phyloP scores from a whole-genome alignment of 2,797 vertebrate genomes.

The Brachymystax lenok region DNA sequence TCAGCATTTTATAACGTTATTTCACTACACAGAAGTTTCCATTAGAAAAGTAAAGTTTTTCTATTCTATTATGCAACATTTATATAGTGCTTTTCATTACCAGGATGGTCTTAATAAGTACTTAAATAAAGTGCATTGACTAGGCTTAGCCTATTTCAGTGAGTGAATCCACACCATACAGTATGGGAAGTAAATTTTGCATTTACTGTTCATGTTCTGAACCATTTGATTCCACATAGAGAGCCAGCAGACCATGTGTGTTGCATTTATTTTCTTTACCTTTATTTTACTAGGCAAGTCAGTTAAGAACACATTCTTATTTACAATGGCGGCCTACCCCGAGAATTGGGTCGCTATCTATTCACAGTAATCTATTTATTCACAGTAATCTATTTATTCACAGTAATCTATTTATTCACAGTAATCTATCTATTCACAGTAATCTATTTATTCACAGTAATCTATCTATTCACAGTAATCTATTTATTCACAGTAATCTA shows the following conservation, averaged over 20 bases:
- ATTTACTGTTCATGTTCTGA: not conserved
- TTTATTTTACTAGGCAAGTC: too few species aligned
- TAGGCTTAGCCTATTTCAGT: not conserved
- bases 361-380: not conserved
- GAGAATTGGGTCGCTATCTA: not conserved
- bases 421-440: too few species aligned
- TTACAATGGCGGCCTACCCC: too few species aligned
- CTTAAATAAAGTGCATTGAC: not conserved
- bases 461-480: too few species aligned
- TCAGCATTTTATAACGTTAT: constrained; percentile 3
- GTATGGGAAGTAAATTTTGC: not conserved
- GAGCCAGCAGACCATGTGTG: not conserved
- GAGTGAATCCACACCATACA: not conserved
- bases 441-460: too few species aligned
- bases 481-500: too few species aligned
- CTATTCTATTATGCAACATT: not conserved
- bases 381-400: too few species aligned
- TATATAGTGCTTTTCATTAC: not conserved
- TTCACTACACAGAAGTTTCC: not conserved
- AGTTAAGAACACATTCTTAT: too few species aligned
- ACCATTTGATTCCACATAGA: not conserved
- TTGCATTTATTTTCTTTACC: too few species aligned
- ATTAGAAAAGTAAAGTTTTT: too few species aligned
- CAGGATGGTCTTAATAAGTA: not conserved
- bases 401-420: too few species aligned